Base-by-base conservation (phyloP, 2,888 invertebrate genomes). In the Coelopa pilipes region DNA sequence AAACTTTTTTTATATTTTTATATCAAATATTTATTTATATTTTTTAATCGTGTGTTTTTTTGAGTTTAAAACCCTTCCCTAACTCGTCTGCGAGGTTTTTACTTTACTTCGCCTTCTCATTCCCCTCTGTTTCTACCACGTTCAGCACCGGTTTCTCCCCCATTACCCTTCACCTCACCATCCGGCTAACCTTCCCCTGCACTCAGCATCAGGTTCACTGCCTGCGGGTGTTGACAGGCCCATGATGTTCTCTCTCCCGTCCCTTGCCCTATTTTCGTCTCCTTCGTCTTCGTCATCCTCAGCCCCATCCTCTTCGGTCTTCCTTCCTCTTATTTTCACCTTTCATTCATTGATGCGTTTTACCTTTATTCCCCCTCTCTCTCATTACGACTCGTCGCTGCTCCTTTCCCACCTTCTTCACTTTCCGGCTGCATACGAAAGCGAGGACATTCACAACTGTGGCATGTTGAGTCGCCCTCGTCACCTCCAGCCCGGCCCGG, bases 171-270 rank as follows among this genome's bases (percentile, higher is more conserved):
- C n/a, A 53, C 13, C 13, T n/a, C 53, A 5, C 53, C 13, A 9
- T 11, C 46, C 15, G 59, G 4, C 46, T 69, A 13, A 47, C 21
- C 19, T 21, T 53, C 15, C 53, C 46, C 46, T 71, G 63, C 10
- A 55, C 17, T 17, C 53, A 71, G 65, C 15, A 55, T n/a, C 34
- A 65, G 65, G 65, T 53, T 65, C 34, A 63, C 49, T 71, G 63
- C 65, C 65, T 65, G 55, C 63, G 65, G 71, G 55, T 71, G 55
- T 71, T 71, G 71, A 71, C 53, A 50, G 60, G n/a, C 67, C 50
- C 34, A 17, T 66, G 17, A 50, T 70, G 17, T 62, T 34, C 70
- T 50, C 7, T 34, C 21, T n/a, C n/a, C n/a, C n/a, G n/a, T n/a
- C 62, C 34, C 34, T 34, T 34, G 34, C 34, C 34, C 34, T 34